phyloP scores from a whole-genome alignment of 30 jellyfish, hydroid and myxozoan genomes.

The Turritopsis dohrnii region DNA sequence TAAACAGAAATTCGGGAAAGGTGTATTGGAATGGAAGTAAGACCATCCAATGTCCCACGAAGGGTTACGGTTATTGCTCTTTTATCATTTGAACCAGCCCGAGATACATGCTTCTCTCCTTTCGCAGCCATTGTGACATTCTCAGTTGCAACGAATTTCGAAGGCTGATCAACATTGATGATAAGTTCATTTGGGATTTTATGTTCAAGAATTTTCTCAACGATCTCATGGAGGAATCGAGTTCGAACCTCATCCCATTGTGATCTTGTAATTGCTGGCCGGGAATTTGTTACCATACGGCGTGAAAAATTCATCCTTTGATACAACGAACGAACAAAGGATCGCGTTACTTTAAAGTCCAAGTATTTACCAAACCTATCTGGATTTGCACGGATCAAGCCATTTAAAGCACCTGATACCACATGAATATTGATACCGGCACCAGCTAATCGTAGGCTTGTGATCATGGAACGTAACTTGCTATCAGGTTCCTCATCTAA shows the following conservation, averaged over 20 bases:
- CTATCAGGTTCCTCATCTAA: neutral
- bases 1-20: too few species aligned
- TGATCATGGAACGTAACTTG: too few species aligned
- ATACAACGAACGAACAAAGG: too few species aligned
- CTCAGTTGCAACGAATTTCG: slow-evolving; percentile 5
- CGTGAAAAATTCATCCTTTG: too few species aligned
- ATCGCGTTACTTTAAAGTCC: too few species aligned
- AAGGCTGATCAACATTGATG: slow-evolving; percentile 6
- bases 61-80: neutral
- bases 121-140: slow-evolving; percentile 8
- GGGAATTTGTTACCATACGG: too few species aligned
- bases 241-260: neutral
- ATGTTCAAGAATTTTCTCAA: neutral
- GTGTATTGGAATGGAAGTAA: too few species aligned
- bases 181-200: neutral
- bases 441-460: too few species aligned
- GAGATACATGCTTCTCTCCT: slow-evolving; percentile 6
- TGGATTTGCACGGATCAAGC: slow-evolving; percentile 6
- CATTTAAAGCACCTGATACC: neutral
- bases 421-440: slow-evolving; percentile 11
- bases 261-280: neutral
- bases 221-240: neutral
- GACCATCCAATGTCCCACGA: slow-evolving; percentile 10
- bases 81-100: slow-evolving; percentile 2
- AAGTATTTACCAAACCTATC: neutral